These are phyloP conservation scores for Nowickia ferox DNA, from an alignment of 2,888 invertebrate species.

Conservation along the genomic window DNA sequence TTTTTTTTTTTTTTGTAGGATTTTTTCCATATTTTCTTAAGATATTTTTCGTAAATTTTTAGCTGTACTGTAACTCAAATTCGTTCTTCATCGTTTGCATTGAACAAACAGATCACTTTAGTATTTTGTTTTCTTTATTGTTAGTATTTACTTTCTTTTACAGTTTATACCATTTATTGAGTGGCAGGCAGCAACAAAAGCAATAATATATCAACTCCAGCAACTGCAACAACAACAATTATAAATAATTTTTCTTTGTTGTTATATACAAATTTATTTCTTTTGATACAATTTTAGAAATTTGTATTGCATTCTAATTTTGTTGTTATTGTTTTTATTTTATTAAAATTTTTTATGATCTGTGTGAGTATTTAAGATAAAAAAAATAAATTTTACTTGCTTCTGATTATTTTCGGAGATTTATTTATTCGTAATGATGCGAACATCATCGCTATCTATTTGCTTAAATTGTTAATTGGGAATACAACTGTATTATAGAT, in stretches of 20 bases:
- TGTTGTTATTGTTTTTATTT: constrained; percentile 5
- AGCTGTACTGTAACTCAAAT: neutral
- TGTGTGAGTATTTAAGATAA: neutral
- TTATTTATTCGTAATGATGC: constrained; percentile 12
- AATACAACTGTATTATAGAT: neutral
- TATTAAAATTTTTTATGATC: neutral
- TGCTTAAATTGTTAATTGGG: constrained; percentile 15
- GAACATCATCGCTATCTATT: constrained; percentile 27
- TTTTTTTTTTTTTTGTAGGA: no score
- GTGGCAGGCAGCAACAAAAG: constrained; percentile 9
- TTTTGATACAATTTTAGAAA: constrained; percentile 40
- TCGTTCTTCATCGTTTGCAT: neutral
- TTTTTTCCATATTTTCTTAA: neutral
- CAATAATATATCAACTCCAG: constrained; percentile 6
- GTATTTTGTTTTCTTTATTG: neutral
- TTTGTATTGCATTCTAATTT: constrained; percentile 24
- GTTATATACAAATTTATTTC: constrained; percentile 54
- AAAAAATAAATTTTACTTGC: neutral
- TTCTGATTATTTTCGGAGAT: neutral
- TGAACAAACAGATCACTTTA: neutral
- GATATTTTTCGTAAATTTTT: neutral
- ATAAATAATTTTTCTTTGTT: constrained; percentile 22
- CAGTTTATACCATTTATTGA: constrained; percentile 50
- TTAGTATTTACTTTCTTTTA: neutral
- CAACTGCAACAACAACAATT: neutral